Evolutionary conservation across 1,140 invertebrate genomes (phyloP).

Genomic region (Drosophila sulfurigaster): DNA sequence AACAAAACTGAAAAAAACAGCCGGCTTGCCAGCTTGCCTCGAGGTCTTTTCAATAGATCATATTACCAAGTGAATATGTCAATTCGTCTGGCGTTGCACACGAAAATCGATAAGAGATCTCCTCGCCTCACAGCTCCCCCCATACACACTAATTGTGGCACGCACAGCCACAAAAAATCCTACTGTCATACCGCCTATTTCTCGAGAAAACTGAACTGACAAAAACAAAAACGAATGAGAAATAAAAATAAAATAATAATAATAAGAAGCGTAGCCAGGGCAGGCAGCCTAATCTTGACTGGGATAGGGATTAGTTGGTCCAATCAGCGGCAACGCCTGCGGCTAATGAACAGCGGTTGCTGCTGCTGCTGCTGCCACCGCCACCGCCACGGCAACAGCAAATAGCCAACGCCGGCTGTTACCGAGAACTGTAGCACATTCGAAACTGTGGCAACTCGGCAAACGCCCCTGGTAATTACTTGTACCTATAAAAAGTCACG

Average conservation of each 20-base stretch:
- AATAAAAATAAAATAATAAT: constrained; percentile 23
- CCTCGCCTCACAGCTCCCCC: constrained; percentile 14
- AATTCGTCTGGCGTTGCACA: constrained; percentile 57
- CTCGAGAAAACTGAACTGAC: constrained; percentile 59
- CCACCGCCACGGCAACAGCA: background rate
- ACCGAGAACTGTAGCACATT: constrained; percentile 13
- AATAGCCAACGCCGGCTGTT: background rate
- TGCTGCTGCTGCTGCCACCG: background rate
- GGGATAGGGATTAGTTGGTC: constrained; percentile 64
- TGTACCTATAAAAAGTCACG: constrained; percentile 67
- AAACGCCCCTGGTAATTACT: constrained; percentile 71
- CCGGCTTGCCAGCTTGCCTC: constrained; percentile 29
- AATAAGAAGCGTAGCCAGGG: constrained; percentile 26
- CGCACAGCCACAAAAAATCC: constrained; percentile 38
- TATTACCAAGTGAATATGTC: constrained; percentile 79
- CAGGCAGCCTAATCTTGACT: constrained; percentile 60
- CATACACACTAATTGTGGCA: constrained; percentile 47
- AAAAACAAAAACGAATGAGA: constrained; percentile 22
- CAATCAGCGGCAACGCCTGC: constrained; percentile 82
- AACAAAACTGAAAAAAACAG: constrained; percentile 31
- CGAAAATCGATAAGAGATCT: constrained; percentile 73
- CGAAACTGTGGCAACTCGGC: constrained; percentile 24
- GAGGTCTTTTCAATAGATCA: constrained; percentile 67
- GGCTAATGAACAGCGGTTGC: constrained; percentile 70
- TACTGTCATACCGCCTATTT: constrained; percentile 67